Conservation (phyloP, 2,888 invertebrate species). For the Steinernema hermaphroditum region DNA sequence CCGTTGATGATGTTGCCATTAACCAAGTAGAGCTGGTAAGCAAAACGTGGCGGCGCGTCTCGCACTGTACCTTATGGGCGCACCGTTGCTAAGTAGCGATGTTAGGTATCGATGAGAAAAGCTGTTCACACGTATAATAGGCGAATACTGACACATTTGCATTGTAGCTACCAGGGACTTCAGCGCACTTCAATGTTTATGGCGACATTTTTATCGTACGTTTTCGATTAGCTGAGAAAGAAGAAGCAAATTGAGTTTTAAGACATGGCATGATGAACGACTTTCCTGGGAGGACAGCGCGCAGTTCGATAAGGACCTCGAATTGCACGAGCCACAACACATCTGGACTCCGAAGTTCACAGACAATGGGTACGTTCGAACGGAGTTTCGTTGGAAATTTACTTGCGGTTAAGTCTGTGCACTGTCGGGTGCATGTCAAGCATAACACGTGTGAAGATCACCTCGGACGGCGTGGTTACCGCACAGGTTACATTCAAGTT, state of each 20-base stretch:
- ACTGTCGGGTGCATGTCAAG: conserved; percentile 47
- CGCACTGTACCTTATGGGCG: no score
- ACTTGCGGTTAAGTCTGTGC: conserved; percentile 47
- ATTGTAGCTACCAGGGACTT: conserved; percentile 45
- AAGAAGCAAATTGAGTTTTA: conserved; percentile 22
- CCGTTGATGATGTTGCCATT: conserved; percentile 42
- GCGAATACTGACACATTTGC: conserved; percentile 15
- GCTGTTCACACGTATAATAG: background rate
- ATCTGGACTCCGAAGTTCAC: conserved; percentile 58
- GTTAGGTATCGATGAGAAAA: no score
- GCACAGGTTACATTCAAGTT: conserved; percentile 56
- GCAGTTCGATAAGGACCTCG: conserved; percentile 50
- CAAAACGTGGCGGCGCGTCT: no score
- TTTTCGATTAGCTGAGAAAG: background rate
- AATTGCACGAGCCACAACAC: conserved; percentile 50
- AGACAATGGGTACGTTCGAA: conserved; percentile 47
- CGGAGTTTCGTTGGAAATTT: background rate
- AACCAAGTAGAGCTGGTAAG: conserved; percentile 41
- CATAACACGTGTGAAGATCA: conserved; percentile 50
- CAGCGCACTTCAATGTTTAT: conserved; percentile 57
- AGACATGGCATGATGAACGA: conserved; percentile 59
- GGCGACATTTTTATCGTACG: conserved; percentile 56
- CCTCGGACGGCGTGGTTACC: conserved; percentile 49
- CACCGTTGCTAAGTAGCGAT: conserved; percentile 40
- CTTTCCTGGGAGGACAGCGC: conserved; percentile 52